Base-by-base conservation (phyloP, 2,113 vertebrate species). In the Seriola dumerili region DNA sequence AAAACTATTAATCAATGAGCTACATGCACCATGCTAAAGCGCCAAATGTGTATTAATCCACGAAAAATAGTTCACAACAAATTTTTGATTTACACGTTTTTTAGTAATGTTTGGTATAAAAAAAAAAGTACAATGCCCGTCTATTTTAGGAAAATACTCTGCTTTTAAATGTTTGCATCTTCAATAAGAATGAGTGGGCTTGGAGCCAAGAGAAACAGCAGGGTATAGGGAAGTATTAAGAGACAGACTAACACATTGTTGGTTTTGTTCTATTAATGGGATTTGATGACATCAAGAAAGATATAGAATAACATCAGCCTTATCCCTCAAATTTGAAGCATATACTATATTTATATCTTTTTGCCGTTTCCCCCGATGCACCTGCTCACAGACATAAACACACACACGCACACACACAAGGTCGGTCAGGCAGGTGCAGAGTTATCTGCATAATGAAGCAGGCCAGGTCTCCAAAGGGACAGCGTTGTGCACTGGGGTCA, bases 351-450 rank as follows among this genome's bases (percentile, higher is more conserved):
- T 81, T 72, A 68, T 54, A 64, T 67, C 46, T 63, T 38, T 76
- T 68, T 80, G 63, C 63, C 36, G 23, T 64, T 72, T 67, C 36
- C 63, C 80, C 58, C 65, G 42, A 61, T 84, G 89, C 91, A 91
- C 82, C 87, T 89, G 85, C 88, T 88, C 88, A 88, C 82, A 89
- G 58, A 87, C 74, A 82, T 48, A 85, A 87, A 88, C 81, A 89
- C 84, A 83, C 89, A 73, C 71, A 83, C 73, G 67, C 67, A 68
- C 48, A 48, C 81, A 72, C 78, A 78, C 89, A 91, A 90, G 91
- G 93, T 93, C 91, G 89, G 94, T 81, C 91, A 88, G 91, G 87
- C 92, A 94, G 92, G 93, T 94, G 94, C 93, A 85, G 81, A 80
- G 90, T 84, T 92, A 91, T 92, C 88, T 92, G 90, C 93, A 92